phyloP scores from a whole-genome alignment of 2,888 invertebrate species.

The Stramonita haemastoma region DNA sequence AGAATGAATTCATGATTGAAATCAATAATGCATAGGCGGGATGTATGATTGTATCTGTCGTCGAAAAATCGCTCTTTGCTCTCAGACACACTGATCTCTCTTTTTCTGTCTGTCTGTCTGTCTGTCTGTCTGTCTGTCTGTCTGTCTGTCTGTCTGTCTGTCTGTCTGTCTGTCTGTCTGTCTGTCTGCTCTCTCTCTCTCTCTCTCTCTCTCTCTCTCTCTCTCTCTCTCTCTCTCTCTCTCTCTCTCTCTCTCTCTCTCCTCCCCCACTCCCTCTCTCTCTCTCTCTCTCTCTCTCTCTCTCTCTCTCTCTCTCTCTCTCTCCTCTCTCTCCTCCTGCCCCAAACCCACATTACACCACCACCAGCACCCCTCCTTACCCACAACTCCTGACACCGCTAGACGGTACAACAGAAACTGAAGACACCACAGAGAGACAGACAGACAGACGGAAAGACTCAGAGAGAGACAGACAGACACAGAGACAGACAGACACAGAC shows the following conservation, averaged over 20 bases:
- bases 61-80: neutral
- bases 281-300: neutral
- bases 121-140: neutral
- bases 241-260: conserved; percentile 2
- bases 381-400: too few species aligned
- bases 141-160: too few species aligned
- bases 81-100: too few species aligned
- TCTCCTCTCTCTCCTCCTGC: too few species aligned
- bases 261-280: neutral
- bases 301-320: neutral
- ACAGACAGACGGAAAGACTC: neutral
- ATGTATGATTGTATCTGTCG: neutral
- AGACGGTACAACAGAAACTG: too few species aligned
- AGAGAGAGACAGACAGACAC: neutral
- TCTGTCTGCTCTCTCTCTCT: neutral
- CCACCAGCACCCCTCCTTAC: too few species aligned
- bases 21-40: too few species aligned
- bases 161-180: too few species aligned
- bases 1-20: neutral
- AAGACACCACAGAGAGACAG: neutral
- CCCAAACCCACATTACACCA: too few species aligned
- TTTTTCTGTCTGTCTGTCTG: neutral
- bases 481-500: neutral
- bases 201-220: conserved; percentile 17
- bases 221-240: too few species aligned